Evolutionary conservation across 1,140 invertebrate species (phyloP).

Genomic region (Pseudachorutes palmiensis): DNA sequence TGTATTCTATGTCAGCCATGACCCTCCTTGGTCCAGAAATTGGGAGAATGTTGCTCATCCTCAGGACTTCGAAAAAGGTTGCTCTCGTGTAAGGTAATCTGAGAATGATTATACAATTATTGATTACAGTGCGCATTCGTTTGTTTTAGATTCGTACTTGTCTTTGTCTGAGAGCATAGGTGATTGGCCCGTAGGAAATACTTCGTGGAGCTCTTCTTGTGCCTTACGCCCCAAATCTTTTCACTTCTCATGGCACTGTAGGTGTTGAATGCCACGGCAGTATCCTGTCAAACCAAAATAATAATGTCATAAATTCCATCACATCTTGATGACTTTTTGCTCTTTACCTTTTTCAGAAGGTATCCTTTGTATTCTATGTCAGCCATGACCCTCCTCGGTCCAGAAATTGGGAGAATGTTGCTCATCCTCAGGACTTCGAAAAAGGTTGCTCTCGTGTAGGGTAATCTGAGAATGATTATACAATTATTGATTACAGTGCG

Average conservation of each 20-base stretch:
- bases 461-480: conserved; percentile 52
- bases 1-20: conserved; percentile 56
- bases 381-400: conserved; percentile 63
- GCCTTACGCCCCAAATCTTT: conserved; percentile 48
- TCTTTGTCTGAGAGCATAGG: background rate
- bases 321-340: background rate
- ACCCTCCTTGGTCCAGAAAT: conserved; percentile 69
- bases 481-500: background rate
- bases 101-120: conserved; percentile 37
- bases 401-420: conserved; percentile 62
- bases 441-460: conserved; percentile 66
- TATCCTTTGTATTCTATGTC: conserved; percentile 61
- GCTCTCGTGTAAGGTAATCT: conserved; percentile 72
- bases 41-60: conserved; percentile 66
- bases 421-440: conserved; percentile 67
- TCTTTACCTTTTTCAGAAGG: conserved; percentile 61
- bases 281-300: conserved; percentile 9
- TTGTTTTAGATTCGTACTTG: background rate
- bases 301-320: background rate
- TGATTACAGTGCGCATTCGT: background rate
- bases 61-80: conserved; percentile 60
- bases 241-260: conserved; percentile 1
- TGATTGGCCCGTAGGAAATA: background rate
- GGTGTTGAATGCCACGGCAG: background rate
- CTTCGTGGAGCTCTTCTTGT: conserved; percentile 63